Conservation (phyloP, 2,113 vertebrate species). For the Dipodomys stephensi region DNA sequence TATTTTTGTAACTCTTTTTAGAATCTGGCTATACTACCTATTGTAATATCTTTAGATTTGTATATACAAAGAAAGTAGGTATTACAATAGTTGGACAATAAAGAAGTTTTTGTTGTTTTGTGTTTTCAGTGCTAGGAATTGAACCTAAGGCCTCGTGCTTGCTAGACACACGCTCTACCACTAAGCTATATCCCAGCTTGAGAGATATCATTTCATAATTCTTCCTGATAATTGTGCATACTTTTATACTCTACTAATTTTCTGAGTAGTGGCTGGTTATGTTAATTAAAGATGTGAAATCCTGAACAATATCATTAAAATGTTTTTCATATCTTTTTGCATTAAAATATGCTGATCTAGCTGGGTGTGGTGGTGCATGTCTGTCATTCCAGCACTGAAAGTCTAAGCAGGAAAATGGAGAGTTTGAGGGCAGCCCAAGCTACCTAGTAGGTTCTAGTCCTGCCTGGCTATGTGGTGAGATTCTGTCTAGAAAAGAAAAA, state of each 20-base stretch:
- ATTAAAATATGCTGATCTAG: background rate
- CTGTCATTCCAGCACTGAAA: no score
- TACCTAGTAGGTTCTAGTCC: no score
- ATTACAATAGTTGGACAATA: background rate
- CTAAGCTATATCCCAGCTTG: no score
- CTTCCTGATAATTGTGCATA: background rate
- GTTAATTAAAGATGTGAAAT: slow-evolving; percentile 32
- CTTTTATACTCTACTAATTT: slow-evolving; percentile 43
- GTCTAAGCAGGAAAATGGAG: no score
- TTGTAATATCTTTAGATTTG: background rate
- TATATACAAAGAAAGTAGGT: background rate
- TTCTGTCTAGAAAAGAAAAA: no score
- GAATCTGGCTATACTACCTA: background rate
- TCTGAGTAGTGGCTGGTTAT: background rate
- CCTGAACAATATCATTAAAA: slow-evolving; percentile 51
- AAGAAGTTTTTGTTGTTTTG: no score
- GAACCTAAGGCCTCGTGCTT: no score
- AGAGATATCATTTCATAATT: background rate
- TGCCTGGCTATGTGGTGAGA: no score
- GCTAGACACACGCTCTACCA: no score
- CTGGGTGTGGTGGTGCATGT: no score
- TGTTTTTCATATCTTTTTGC: background rate
- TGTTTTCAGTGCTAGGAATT: no score
- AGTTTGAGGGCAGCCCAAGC: no score
- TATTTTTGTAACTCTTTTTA: background rate